phyloP scores from a whole-genome alignment of 2,797 vertebrate species.

The Platyrinchus mystaceus region DNA sequence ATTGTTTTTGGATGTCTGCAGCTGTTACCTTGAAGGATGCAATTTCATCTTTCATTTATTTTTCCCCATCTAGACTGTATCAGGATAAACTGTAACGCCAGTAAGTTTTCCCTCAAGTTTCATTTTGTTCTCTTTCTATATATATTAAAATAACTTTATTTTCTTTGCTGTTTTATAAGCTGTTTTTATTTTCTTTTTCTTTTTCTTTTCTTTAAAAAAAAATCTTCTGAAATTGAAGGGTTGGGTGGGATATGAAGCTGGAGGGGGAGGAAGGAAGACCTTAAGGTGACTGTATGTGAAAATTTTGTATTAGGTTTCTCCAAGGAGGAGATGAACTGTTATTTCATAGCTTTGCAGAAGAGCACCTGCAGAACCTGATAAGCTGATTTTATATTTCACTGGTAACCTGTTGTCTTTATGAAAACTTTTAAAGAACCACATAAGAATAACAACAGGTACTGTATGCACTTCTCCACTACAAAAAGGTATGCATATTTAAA shows the following conservation, averaged over 20 bases:
- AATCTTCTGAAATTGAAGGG: not conserved
- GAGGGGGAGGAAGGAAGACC: not conserved
- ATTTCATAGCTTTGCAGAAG: constrained; percentile 68
- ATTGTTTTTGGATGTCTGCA: constrained; percentile 99
- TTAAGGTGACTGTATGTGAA: not conserved
- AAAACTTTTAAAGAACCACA: constrained; percentile 36
- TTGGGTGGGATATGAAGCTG: constrained; percentile 29
- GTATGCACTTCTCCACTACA: constrained; percentile 77
- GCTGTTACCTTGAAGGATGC: constrained; percentile 99
- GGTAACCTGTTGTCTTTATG: constrained; percentile 60
- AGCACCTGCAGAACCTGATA: constrained; percentile 47
- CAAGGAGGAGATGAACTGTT: constrained; percentile 43
- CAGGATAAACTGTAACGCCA: constrained; percentile 99
- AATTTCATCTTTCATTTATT: constrained; percentile 99
- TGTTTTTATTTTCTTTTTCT: constrained; percentile 64
- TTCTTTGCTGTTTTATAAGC: constrained; percentile 78
- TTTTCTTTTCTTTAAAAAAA: not conserved
- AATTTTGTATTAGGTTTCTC: constrained; percentile 28
- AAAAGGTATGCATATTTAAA: not conserved
- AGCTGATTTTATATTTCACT: constrained; percentile 59
- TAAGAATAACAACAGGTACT: constrained; percentile 56
- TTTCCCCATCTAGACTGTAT: constrained; percentile 99
- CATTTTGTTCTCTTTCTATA: constrained; percentile 91
- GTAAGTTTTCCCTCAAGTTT: constrained; percentile 99
- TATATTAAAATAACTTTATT: constrained; percentile 77